A percentile compares a stretch with the other conserved stretches of the same genome.
These are phyloP conservation scores for Tenthredo notha DNA, from an alignment of 2,888 invertebrate genomes.

Conservation along the genomic window DNA sequence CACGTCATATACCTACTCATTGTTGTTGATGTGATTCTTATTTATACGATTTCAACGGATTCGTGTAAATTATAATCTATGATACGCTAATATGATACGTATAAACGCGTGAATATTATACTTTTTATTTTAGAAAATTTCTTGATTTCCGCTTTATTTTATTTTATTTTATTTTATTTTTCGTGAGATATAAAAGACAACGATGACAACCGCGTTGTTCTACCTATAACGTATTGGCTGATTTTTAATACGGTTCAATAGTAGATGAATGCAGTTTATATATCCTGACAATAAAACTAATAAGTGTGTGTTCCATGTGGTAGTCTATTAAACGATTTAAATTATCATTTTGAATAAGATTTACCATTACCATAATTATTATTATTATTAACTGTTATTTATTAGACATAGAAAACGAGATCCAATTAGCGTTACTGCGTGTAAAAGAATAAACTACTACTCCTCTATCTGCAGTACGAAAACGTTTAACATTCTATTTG, in stretches of 20 bases:
- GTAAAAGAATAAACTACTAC: neutral
- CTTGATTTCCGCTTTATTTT: neutral
- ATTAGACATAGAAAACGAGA: neutral
- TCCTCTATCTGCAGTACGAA: neutral
- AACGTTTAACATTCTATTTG: neutral
- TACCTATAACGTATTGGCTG: neutral
- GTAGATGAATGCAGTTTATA: constrained; percentile 20
- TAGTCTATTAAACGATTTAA: neutral
- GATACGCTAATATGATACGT: neutral
- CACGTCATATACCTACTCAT: neutral
- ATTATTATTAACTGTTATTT: neutral
- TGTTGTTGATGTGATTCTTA: neutral
- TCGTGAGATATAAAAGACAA: neutral
- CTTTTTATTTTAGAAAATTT: neutral
- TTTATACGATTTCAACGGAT: constrained; percentile 8
- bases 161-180: neutral
- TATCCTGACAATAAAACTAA: constrained; percentile 31
- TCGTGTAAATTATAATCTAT: neutral
- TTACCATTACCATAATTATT: neutral
- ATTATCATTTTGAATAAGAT: neutral
- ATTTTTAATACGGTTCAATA: constrained; percentile 12
- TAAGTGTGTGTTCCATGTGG: constrained; percentile 37
- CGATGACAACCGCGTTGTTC: neutral
- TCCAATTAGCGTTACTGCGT: neutral
- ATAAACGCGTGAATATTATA: neutral